Conservation (phyloP, 2,113 vertebrate species). For the Pan troglodytes region NHGRI_mPanTro3-v2.1_pri NC_072402.2:70248001-70248500, state of each 20-base stretch:
- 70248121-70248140: background rate
- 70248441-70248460: background rate
- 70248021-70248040: background rate
- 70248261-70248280: background rate
- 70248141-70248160: background rate
- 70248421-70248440: background rate
- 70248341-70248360: background rate
- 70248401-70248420: background rate
- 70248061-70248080: background rate
- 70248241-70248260: background rate
- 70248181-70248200: constrained; percentile 18
- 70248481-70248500: background rate
- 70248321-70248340: background rate
- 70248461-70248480: background rate
- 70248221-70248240: constrained; percentile 25
- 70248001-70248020: background rate
- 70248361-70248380: background rate
- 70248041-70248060: background rate
- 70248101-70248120: background rate
- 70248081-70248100: background rate
- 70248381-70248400: background rate
- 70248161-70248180: background rate
- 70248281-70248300: constrained; percentile 44
- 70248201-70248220: background rate
- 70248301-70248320: constrained; percentile 15